These are phyloP conservation scores for Amazona guildingii DNA, from an alignment of 2,113 vertebrate species.

Conservation along the genomic window DNA sequence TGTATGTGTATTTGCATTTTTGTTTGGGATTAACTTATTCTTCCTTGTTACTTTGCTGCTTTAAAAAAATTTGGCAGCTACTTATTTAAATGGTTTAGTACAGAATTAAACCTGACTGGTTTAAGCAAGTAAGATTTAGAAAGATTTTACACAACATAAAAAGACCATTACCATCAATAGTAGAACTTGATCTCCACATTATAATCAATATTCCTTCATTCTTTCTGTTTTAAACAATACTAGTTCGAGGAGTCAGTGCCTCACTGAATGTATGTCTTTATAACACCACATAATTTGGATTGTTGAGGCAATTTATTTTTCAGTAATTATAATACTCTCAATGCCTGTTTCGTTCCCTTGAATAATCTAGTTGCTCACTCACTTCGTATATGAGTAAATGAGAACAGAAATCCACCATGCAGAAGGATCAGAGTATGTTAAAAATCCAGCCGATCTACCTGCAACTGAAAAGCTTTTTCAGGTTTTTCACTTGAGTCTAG, in stretches of 20 bases:
- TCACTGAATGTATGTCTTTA: not conserved
- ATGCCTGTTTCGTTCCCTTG: not conserved
- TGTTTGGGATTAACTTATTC: not conserved
- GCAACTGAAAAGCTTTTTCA: not conserved
- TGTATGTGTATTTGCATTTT: accelerated
- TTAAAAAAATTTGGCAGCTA: not conserved
- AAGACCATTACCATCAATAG: not conserved
- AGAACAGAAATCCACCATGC: not conserved
- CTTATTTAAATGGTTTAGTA: not conserved
- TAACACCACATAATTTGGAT: not conserved
- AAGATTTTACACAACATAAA: not conserved
- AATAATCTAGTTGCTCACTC: not conserved
- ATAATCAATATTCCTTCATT: not conserved
- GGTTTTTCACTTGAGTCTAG: not conserved
- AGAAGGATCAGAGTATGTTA: not conserved
- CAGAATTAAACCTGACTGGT: not conserved
- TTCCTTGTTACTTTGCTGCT: not conserved
- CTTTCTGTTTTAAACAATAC: not conserved
- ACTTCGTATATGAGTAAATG: not conserved
- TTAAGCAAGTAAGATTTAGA: not conserved
- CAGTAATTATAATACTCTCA: not conserved
- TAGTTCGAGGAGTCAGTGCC: not conserved
- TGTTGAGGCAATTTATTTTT: not conserved
- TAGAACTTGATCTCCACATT: not conserved
- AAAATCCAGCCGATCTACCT: not conserved